A percentile compares a stretch with the other conserved stretches of the same genome.
Conservation (phyloP, 2,797 vertebrate species). For the Acestrorhynchus altus region DNA sequence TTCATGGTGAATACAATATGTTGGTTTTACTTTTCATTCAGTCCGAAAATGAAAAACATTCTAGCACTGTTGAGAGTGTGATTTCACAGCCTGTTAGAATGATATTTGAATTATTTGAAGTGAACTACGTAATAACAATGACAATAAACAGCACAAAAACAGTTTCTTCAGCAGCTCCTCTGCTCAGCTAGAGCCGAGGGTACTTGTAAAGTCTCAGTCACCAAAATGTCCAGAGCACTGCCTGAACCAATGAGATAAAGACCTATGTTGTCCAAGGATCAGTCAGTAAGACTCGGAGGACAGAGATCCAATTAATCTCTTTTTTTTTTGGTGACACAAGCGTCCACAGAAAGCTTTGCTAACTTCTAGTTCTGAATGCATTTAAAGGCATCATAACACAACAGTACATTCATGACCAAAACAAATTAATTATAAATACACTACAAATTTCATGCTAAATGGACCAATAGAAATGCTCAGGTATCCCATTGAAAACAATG, state of each 20-base stretch:
- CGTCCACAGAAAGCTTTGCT: slow-evolving; percentile 57
- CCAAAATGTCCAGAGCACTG: slow-evolving; percentile 62
- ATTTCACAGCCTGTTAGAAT: too few relatives aligned
- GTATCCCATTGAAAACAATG: too few relatives aligned
- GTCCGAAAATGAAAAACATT: too few relatives aligned
- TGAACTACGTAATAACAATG: neutral
- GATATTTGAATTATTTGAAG: neutral
- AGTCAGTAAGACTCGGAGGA: slow-evolving; percentile 73
- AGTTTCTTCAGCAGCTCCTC: slow-evolving; percentile 42
- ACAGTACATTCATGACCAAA: too few relatives aligned
- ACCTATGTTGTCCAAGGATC: slow-evolving; percentile 65
- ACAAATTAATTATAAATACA: neutral
- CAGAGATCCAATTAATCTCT: slow-evolving; percentile 73
- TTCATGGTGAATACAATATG: too few relatives aligned
- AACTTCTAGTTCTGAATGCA: slow-evolving; percentile 24
- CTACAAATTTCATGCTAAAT: too few relatives aligned
- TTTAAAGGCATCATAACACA: neutral
- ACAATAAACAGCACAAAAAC: neutral
- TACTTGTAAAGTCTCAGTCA: slow-evolving; percentile 63
- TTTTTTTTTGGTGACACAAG: slow-evolving; percentile 71
- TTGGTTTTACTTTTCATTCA: too few relatives aligned
- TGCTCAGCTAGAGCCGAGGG: slow-evolving; percentile 61
- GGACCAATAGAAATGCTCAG: too few relatives aligned
- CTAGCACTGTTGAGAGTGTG: too few relatives aligned
- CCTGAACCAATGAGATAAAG: slow-evolving; percentile 80